A percentile compares a stretch with the other conserved stretches of the same genome.
These are phyloP conservation scores for Mystacornis crossleyi DNA, from an alignment of 2,113 vertebrate genomes.

Conservation along the genomic window DNA sequence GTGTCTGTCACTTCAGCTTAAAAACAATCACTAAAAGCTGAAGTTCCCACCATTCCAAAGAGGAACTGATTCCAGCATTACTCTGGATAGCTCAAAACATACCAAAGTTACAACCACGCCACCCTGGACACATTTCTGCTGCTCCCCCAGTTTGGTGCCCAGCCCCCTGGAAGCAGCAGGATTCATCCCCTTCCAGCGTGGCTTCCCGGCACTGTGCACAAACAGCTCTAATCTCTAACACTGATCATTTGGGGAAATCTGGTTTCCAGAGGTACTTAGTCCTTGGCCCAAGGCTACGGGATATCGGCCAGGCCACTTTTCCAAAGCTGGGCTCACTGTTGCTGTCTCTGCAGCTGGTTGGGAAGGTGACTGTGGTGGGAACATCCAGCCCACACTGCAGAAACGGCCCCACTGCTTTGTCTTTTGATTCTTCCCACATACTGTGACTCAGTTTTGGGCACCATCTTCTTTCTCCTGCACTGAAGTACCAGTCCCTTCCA, in stretches of 20 bases:
- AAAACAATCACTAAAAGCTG: not conserved
- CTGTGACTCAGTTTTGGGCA: constrained; percentile 7
- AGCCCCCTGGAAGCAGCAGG: not conserved
- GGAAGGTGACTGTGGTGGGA: not conserved
- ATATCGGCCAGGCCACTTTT: constrained; percentile 21
- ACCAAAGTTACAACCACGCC: not conserved
- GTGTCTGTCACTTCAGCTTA: not conserved
- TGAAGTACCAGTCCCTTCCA: not conserved
- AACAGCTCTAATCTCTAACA: not conserved
- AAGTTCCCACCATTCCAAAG: not conserved
- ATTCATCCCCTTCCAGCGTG: not conserved
- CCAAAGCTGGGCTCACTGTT: not conserved
- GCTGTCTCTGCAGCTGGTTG: constrained; percentile 35
- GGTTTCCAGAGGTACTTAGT: constrained; percentile 39
- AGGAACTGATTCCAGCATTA: not conserved
- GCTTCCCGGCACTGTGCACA: constrained; percentile 22
- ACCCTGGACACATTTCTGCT: not conserved
- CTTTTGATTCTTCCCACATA: not conserved
- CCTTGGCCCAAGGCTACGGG: constrained; percentile 21
- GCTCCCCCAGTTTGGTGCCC: not conserved
- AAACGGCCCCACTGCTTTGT: not conserved
- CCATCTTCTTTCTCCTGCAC: not conserved
- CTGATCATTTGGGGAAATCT: not conserved
- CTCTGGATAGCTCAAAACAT: not conserved
- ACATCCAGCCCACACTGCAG: not conserved